Base-by-base conservation (phyloP, 2,888 invertebrate species). In the Sylvicola cinctus region DNA sequence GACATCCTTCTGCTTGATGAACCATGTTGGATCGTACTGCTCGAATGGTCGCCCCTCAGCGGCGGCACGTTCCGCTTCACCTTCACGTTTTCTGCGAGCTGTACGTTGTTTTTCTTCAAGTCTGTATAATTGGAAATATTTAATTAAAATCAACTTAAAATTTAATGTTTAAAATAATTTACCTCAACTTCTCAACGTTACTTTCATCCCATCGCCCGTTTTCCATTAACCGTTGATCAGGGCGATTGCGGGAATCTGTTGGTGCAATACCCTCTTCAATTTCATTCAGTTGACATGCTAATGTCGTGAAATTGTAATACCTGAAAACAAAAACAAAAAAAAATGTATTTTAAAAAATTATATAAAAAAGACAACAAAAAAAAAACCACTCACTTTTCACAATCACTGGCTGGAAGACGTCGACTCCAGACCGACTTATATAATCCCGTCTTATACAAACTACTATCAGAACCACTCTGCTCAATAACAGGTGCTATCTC, bases 161-260 rank as follows among this genome's bases (percentile, higher is more conserved):
- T 17, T 36, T 33, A 36, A 23, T n/a, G 6, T 4, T 6, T 8
- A 20, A 20, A 26, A 33, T 28, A 16, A 17, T 17, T 36, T 39
- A 47, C 38, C 70, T 64, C 20, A 84, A 55, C 54, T 88, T 87
- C 55, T 84, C 83, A 2, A 62, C 53, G 59, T 93, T 93, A 38
- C 91, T 90, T 41, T 79, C 81, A 49, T 91, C 83, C 84, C 91
- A 90, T 35, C 66, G 63, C 3, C 90, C 91, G 40, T 83, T 70
- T 60, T 96, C 95, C 96, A 99, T 98, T 45, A 91, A 68, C 34
- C 96, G 71, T 62, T 98, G 98, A 68, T 98, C 98, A 38, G 96
- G 96, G 36, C 98, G 68, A 34, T 68, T 59, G 23, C 95, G 71
- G 34, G 84, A 78, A 65, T 99, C 98, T 0, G 96, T 93, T 8